phyloP scores from a whole-genome alignment of 2,797 vertebrate species.

The Melanotaenia nigrans region DNA sequence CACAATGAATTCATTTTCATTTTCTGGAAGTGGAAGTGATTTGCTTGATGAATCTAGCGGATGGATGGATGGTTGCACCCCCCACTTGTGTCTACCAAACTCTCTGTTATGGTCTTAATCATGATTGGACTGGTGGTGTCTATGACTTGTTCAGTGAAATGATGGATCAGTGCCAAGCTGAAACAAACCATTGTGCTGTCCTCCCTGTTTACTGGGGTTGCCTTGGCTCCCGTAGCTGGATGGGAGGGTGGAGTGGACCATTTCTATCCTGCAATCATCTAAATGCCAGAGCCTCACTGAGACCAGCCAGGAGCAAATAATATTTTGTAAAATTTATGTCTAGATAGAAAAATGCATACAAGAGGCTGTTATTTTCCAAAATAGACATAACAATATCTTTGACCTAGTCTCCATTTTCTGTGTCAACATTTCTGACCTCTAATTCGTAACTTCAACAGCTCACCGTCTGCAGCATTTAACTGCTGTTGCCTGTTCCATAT shows the following conservation, averaged over 20 bases:
- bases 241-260: slow-evolving; percentile 51
- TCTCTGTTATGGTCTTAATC: slow-evolving; percentile 74
- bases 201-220: slow-evolving; percentile 63
- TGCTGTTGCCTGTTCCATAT: slow-evolving; percentile 63
- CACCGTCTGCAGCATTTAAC: slow-evolving; percentile 39
- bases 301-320: slow-evolving; percentile 48
- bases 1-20: slow-evolving; percentile 79
- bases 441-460: slow-evolving; percentile 32
- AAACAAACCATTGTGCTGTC: slow-evolving; percentile 61
- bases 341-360: slow-evolving; percentile 45
- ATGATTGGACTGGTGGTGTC: slow-evolving; percentile 72
- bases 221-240: slow-evolving; percentile 41
- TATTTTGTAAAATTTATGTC: slow-evolving; percentile 75
- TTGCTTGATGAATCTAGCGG: slow-evolving; percentile 75
- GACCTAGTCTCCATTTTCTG: slow-evolving; percentile 31
- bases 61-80: slow-evolving; percentile 48
- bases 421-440: slow-evolving; percentile 51
- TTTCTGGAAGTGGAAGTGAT: slow-evolving; percentile 80
- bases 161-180: slow-evolving; percentile 66
- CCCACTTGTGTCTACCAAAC: slow-evolving; percentile 55
- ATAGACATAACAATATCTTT: slow-evolving; percentile 1
- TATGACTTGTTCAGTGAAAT: slow-evolving; percentile 63
- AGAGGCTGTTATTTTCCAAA: slow-evolving; percentile 33
- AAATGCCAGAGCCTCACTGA: slow-evolving; percentile 66
- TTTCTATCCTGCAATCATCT: slow-evolving; percentile 75